These are phyloP conservation scores for Minunthozetes semirufus DNA, from an alignment of 2,888 invertebrate genomes.

Conservation along the genomic window DNA sequence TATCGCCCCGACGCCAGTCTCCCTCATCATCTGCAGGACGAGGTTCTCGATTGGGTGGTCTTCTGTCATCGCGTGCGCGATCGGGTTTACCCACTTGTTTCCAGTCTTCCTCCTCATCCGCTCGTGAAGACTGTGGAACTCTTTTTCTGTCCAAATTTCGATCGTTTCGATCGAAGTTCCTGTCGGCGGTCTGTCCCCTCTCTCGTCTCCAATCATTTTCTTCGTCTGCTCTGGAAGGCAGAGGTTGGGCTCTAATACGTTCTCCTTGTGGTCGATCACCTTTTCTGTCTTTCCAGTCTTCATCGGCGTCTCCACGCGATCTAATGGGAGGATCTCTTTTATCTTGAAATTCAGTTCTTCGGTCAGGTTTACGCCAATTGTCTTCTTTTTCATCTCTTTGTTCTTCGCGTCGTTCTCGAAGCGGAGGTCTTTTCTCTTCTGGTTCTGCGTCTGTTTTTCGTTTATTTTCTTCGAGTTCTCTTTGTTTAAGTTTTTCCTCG, in stretches of 20 bases:
- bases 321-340: neutral
- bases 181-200: conserved; percentile 9
- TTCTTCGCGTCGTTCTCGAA: neutral
- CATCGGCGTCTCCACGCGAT: conserved; percentile 22
- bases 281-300: neutral
- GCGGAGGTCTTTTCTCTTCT: neutral
- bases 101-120: neutral
- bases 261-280: neutral
- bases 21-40: neutral
- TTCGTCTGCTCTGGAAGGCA: neutral
- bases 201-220: conserved; percentile 18
- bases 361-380: conserved; percentile 27
- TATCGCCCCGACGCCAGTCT: neutral
- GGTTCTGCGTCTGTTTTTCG: neutral
- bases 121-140: neutral
- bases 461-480: neutral
- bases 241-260: neutral
- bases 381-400: conserved; percentile 33
- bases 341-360: neutral
- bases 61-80: neutral
- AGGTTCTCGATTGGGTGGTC: no score
- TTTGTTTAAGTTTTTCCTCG: conserved; percentile 37
- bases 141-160: neutral
- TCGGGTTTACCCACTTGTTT: neutral
- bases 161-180: neutral